Percentiles rank a stretch among this genome's conserved stretches.
phyloP scores from a whole-genome alignment of 35 echinoderm and acorn worm species.

The Lytechinus variegatus region DNA sequence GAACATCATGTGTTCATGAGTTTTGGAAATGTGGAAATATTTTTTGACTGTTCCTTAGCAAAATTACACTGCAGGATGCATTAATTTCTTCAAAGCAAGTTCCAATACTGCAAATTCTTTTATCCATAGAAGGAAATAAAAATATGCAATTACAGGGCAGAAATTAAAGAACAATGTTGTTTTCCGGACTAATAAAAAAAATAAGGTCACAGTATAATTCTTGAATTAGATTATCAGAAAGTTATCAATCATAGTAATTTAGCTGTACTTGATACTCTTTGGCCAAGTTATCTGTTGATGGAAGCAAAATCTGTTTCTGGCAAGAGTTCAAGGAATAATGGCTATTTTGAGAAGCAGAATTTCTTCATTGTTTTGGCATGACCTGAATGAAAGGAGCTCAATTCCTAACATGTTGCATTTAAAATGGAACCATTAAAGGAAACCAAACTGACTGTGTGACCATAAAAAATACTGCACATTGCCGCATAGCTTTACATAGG shows the following conservation, averaged over 20 bases:
- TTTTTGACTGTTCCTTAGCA: background rate
- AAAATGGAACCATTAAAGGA: background rate
- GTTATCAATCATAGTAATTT: background rate
- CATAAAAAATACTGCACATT: background rate
- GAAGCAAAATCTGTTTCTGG: background rate
- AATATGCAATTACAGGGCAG: background rate
- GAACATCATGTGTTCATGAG: background rate
- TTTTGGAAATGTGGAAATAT: background rate
- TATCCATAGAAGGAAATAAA: background rate
- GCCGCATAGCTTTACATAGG: background rate
- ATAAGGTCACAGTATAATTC: background rate
- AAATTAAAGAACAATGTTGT: background rate
- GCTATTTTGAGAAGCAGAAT: background rate
- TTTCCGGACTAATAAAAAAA: background rate
- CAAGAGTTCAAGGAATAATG: background rate
- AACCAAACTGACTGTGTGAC: background rate
- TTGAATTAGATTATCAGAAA: background rate
- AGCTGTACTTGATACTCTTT: background rate
- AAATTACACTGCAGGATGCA: background rate
- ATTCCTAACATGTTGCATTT: background rate
- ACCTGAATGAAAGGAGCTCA: background rate
- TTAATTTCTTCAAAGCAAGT: background rate
- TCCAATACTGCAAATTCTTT: background rate
- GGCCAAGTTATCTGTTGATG: background rate
- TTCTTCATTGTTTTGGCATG: background rate